Percentiles rank a stretch among this genome's conserved stretches.
Conservation (phyloP, 2,888 invertebrate genomes). For the Ennomos fuscantarius region DNA sequence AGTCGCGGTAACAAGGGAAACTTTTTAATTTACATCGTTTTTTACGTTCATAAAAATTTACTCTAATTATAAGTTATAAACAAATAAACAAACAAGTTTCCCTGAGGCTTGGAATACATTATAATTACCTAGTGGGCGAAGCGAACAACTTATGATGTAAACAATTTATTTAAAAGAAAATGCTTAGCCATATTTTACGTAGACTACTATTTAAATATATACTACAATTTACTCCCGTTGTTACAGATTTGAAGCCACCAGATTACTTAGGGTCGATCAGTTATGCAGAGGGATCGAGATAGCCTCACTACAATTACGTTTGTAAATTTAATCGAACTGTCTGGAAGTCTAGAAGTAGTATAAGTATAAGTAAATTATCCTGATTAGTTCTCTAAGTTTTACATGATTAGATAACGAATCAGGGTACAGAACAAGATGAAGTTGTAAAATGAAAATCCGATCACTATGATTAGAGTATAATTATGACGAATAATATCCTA, state of each 20-base stretch:
- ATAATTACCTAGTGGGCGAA: slow-evolving; percentile 6
- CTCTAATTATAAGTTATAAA: slow-evolving; percentile 5
- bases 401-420: too few relatives aligned
- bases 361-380: too few relatives aligned
- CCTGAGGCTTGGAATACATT: neutral
- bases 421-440: too few relatives aligned
- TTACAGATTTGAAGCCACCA: too few relatives aligned
- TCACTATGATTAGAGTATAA: too few relatives aligned
- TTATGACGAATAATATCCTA: too few relatives aligned
- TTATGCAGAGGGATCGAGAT: slow-evolving; percentile 13
- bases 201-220: too few relatives aligned
- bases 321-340: slow-evolving; percentile 23
- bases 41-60: slow-evolving; percentile 13
- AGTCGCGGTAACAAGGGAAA: slow-evolving; percentile 15
- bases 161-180: too few relatives aligned
- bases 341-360: slow-evolving; percentile 3
- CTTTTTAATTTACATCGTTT: slow-evolving; percentile 23
- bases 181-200: too few relatives aligned
- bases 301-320: slow-evolving; percentile 11
- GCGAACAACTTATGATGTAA: neutral
- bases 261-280: slow-evolving; percentile 9
- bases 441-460: too few relatives aligned
- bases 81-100: slow-evolving; percentile 2
- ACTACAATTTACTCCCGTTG: too few relatives aligned
- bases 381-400: too few relatives aligned